Evolutionary conservation across 2,797 vertebrate genomes (phyloP), one percentile per base, ranked within the genome.

Genomic region (Ctenopoma kingsleyae): DNA sequence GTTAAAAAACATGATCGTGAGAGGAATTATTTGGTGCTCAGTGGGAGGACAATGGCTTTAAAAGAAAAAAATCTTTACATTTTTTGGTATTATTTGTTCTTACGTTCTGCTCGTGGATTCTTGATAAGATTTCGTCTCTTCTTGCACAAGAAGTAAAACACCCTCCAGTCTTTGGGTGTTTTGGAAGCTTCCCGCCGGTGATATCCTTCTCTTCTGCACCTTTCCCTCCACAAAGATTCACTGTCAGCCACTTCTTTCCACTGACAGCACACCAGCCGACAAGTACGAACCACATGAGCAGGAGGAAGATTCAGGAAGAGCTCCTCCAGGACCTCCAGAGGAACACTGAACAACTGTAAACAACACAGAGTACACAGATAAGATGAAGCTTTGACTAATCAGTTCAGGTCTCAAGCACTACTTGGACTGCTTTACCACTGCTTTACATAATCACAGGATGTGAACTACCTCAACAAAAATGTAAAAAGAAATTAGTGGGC

Each of bases 191-290:
- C 38, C 1, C 40, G 15, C 0, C 53, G 32, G 0, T 68, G 66
- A 17, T 93, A 92, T 1, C 96, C 93, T 4, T 97, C 95, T 0
- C 91, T 93, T 19, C 95, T 84, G 61, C 96, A 97, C 72, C 96
- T 94, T 65, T 91, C 92, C 12, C 84, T 96, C 98, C 98, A 99
- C 1, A 97, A 77, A 5, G 93, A 92, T n/a, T 91, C 79, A 0
- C 95, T 92, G 78, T 98, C 95, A 0, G 95, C 93, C 82, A 96
- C 82, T 10, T 93, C 87, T 0, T 93, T 93, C 97, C 98, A 99
- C 6, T 93, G 91, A 2, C 12, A 53, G 77, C 96, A 96, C 41
- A 98, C 96, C 0, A 87, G 84, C 0, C 95, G 90, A 82, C 96
- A 97, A 30, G 27, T 16, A 12, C 32, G 1, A 6, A 97, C 77